These are phyloP conservation scores for Papilio machaon DNA, from an alignment of 1,140 invertebrate genomes.

Conservation along the genomic window DNA sequence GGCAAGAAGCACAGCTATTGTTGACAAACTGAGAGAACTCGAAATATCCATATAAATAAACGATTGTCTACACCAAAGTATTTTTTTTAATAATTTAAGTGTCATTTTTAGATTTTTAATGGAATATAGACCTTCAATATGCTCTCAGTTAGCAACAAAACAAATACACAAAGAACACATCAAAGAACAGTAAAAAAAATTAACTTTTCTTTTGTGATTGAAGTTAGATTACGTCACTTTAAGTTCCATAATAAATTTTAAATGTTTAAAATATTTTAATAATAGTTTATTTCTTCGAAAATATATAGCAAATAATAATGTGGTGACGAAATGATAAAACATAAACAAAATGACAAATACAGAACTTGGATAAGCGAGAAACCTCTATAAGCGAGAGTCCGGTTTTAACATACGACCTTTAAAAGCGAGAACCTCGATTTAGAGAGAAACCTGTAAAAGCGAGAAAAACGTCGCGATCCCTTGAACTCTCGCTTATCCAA, in stretches of 20 bases:
- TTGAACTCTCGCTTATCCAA: no score
- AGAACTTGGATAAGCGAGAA: no score
- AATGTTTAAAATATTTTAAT: background rate
- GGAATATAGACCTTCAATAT: background rate
- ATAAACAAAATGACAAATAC: no score
- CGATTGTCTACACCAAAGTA: background rate
- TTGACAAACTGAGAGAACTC: conserved; percentile 37
- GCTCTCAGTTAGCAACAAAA: conserved; percentile 23
- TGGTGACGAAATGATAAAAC: background rate
- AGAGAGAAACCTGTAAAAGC: no score
- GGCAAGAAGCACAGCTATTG: conserved; percentile 65
- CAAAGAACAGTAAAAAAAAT: conserved; percentile 20
- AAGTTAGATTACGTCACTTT: conserved; percentile 30
- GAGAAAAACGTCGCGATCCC: no score
- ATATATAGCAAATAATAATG: background rate
- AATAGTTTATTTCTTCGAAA: background rate
- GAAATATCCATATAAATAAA: background rate
- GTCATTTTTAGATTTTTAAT: no score
- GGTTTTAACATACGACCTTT: no score
- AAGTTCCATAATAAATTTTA: background rate
- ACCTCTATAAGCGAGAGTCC: no score
- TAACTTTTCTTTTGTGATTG: conserved; percentile 1
- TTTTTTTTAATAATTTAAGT: background rate
- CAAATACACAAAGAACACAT: conserved; percentile 26
- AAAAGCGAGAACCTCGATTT: no score